Base-by-base conservation (phyloP, 2,797 vertebrate species). In the Mormyrus hasselquistii region DNA sequence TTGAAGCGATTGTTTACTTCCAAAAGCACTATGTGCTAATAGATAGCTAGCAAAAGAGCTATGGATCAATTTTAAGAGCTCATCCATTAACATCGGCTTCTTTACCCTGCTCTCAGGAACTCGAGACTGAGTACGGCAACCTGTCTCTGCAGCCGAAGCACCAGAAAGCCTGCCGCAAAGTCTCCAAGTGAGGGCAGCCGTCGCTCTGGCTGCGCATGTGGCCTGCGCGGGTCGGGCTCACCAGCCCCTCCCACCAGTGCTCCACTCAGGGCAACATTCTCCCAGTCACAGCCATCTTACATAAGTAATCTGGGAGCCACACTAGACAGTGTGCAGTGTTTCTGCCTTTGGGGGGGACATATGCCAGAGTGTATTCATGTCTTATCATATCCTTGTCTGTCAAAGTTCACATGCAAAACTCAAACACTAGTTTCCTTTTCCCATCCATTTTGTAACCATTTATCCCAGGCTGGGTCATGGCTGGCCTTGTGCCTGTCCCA, bases 101-200 rank as follows among this genome's bases (percentile, higher is more conserved):
- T 79, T 3, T 79, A 14, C 2, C 38, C 38, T 19, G 14, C 6
- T 79, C 38, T 2, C 86, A 96, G 96, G 93, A 93, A 91, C 89
- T 93, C 0, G 98, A 99, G 73, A 96, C 96, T 0, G 98, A 99
- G 90, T 99, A 99, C 0, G 98, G 98, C 88, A 99, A 99, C 90
- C 96, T 97, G 0, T 90, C 94, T 22, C 95, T 98, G 87, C 95
- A 96, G 1, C 94, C 96, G 79, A 93, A 94, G 83, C 97, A 97
- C 0, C 89, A 90, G 89, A 96, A 96, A 91, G 95, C 94, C 4
- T 94, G 93, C 44, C 96, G 95, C 69, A 98, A 97, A 90, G 93
- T 95, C 84, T 98, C 97, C 90, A 98, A 96, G 98, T 99, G 95
- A 97, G 97, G 38, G 65, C 5, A 73, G 44, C 59, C n/a, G 0